Percentiles rank a stretch among this genome's conserved stretches.
phyloP scores from a whole-genome alignment of 2,888 invertebrate species.

The Pachydiplax longipennis region DNA sequence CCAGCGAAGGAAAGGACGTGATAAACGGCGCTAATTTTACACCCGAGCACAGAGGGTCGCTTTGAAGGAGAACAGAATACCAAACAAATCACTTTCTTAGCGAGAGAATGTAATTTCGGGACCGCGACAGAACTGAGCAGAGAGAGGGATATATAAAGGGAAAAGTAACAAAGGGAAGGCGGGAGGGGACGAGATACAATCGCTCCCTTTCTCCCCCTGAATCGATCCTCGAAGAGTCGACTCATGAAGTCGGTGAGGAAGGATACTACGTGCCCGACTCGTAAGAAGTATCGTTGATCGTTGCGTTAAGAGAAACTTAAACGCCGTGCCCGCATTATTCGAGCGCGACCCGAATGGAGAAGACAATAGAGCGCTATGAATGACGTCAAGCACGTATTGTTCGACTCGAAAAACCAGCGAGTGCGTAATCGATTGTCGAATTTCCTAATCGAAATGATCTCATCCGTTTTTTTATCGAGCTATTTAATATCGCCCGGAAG shows the following conservation, averaged over 20 bases:
- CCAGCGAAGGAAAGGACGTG: background rate
- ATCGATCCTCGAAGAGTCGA: slow-evolving; percentile 36
- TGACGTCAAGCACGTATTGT: too few species aligned
- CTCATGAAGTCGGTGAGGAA: slow-evolving; percentile 33
- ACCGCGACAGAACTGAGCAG: background rate
- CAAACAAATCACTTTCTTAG: slow-evolving; percentile 27
- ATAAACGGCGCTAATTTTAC: background rate
- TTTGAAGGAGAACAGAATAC: background rate
- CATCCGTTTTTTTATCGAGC: too few species aligned
- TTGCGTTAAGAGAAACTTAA: background rate
- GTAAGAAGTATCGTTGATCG: background rate
- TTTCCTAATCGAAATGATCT: too few species aligned
- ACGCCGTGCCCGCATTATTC: background rate
- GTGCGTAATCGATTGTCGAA: too few species aligned
- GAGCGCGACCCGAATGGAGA: background rate
- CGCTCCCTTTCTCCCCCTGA: background rate
- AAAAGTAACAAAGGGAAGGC: background rate
- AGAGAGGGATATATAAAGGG: background rate
- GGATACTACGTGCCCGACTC: background rate
- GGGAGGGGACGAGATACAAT: background rate
- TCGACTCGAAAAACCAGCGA: too few species aligned
- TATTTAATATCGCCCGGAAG: too few species aligned
- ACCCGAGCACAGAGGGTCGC: background rate
- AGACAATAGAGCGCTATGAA: background rate
- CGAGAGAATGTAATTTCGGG: slow-evolving; percentile 30